phyloP scores from a whole-genome alignment of 2,888 invertebrate genomes.

The Mythimna pallens region DNA sequence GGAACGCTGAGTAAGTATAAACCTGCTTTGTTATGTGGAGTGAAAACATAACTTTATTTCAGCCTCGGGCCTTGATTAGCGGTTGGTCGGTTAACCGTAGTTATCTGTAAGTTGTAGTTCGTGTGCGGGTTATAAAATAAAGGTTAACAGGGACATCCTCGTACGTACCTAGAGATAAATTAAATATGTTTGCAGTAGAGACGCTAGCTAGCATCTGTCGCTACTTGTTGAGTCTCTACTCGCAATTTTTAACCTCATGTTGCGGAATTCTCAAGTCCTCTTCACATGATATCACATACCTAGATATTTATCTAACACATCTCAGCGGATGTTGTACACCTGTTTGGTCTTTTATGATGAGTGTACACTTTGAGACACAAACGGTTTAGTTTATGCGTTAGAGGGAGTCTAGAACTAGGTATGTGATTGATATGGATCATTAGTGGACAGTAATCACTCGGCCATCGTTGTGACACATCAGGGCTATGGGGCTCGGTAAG shows the following conservation, averaged over 20 bases:
- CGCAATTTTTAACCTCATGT: conserved; percentile 44
- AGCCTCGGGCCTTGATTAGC: conserved; percentile 29
- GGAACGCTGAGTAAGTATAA: neutral
- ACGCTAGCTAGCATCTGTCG: conserved; percentile 33
- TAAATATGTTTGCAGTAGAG: conserved; percentile 10
- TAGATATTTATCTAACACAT: conserved; percentile 27
- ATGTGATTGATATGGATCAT: no score
- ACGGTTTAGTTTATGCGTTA: no score
- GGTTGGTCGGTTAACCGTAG: conserved; percentile 28
- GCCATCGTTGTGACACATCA: no score
- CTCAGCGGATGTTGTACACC: neutral
- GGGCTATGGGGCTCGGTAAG: no score
- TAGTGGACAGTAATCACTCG: no score
- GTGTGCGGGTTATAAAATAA: conserved; percentile 36
- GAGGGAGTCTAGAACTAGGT: no score
- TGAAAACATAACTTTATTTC: conserved; percentile 34
- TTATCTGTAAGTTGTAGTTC: conserved; percentile 30
- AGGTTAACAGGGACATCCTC: conserved; percentile 8
- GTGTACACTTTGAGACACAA: no score
- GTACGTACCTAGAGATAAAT: conserved; percentile 6
- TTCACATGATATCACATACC: conserved; percentile 1
- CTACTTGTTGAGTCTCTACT: conserved; percentile 52
- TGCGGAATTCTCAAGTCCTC: conserved; percentile 5
- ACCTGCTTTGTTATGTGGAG: conserved; percentile 5
- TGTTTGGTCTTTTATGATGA: neutral